phyloP scores from a whole-genome alignment of 2,113 vertebrate genomes.

The Cephalopholis sonnerati region DNA sequence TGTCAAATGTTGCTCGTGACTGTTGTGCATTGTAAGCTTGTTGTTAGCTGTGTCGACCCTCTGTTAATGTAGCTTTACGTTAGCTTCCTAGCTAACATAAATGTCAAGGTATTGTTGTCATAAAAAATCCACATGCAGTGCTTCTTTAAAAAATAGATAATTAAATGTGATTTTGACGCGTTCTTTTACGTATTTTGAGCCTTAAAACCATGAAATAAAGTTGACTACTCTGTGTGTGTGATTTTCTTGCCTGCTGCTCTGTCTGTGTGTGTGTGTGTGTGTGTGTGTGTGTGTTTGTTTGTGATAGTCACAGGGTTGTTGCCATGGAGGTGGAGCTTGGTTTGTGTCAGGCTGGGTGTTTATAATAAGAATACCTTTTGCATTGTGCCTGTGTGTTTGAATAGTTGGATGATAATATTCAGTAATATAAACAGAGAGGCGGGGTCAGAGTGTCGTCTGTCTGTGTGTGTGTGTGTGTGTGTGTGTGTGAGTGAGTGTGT shows the following conservation, averaged over 20 bases:
- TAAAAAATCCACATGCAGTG: too few relatives aligned
- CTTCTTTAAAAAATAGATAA: too few relatives aligned
- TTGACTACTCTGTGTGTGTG: constrained; percentile 19
- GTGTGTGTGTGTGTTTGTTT: constrained; percentile 12
- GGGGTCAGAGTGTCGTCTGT: constrained; percentile 3
- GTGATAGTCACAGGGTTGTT: not conserved
- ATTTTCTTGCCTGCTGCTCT: constrained; percentile 21
- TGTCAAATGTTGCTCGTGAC: too few relatives aligned
- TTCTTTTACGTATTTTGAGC: constrained; percentile 9
- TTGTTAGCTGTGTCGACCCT: too few relatives aligned
- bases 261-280: constrained; percentile 56
- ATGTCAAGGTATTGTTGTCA: too few relatives aligned
- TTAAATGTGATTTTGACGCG: not conserved
- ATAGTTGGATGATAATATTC: constrained; percentile 52
- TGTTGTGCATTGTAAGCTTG: too few relatives aligned
- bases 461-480: constrained; percentile 34
- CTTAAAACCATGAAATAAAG: constrained; percentile 24
- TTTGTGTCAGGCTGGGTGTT: not conserved
- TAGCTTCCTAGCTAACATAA: too few relatives aligned
- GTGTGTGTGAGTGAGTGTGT: constrained; percentile 6
- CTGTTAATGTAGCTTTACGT: too few relatives aligned
- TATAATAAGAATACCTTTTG: constrained; percentile 4
- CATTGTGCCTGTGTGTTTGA: constrained; percentile 20
- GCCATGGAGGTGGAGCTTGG: not conserved
- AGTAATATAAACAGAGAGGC: constrained; percentile 51